phyloP scores from a whole-genome alignment of 1,140 invertebrate genomes.

The Drosophila pseudoananassae region DNA sequence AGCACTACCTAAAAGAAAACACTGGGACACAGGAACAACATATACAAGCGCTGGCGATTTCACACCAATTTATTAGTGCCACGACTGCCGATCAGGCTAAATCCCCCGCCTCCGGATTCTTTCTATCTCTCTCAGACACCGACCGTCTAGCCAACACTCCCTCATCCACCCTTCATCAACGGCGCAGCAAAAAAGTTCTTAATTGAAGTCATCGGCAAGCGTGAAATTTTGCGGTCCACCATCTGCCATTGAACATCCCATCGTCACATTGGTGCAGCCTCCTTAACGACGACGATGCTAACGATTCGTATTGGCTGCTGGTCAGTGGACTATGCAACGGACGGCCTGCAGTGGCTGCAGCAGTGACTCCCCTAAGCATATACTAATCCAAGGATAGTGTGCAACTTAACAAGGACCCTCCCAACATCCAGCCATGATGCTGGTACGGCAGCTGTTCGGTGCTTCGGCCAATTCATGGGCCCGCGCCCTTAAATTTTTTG shows the following conservation, averaged over 20 bases:
- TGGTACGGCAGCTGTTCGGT: slow-evolving; percentile 80
- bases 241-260: background rate
- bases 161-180: background rate
- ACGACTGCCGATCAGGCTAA: slow-evolving; percentile 33
- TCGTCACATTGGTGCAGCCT: background rate
- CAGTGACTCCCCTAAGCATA: background rate
- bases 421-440: slow-evolving; percentile 56
- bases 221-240: background rate
- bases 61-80: slow-evolving; percentile 22
- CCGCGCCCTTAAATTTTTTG: slow-evolving; percentile 77
- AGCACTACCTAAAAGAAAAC: slow-evolving; percentile 17
- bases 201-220: slow-evolving; percentile 2
- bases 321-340: background rate
- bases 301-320: background rate
- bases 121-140: background rate
- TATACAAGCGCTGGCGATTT: slow-evolving; percentile 28
- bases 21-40: slow-evolving; percentile 31
- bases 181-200: background rate
- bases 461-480: slow-evolving; percentile 79
- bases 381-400: background rate
- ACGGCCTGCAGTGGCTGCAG: background rate
- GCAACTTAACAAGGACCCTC: background rate
- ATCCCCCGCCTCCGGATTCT: slow-evolving; percentile 2
- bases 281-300: background rate
- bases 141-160: background rate